Evolutionary conservation across 1,140 invertebrate species (phyloP), one percentile per base, ranked within the genome.

Genomic region (Drosophila santomea): DNA sequence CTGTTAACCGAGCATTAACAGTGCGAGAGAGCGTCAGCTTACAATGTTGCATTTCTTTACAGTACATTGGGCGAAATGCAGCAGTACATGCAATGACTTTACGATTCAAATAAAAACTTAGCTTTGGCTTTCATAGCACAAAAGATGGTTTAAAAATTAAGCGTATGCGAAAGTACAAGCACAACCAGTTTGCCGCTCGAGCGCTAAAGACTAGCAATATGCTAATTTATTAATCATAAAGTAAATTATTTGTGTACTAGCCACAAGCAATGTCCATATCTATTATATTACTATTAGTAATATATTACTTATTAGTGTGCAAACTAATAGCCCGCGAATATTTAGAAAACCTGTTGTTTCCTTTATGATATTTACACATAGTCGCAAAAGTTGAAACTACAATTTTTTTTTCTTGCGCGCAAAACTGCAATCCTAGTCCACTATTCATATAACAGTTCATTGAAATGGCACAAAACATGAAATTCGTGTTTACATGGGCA

Each of bases 401-500:
- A 32, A 8, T 8, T 32, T 25, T 47, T 14, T 2, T 2, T 7
- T 6, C 10, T 25, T 44, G 43, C 15, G 28, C 28, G 6, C 28
- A 32, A 8, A 20, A 8, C 12, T 3, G 14, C 23, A n/a, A 8
- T 14, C 12, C 11, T 5, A 14, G 36, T 38, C 48, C 28, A 35
- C 28, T 35, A n/a, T 51, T 17, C 28, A 35, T 8, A 51, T 51
- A 11, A 51, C 48, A 51, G 48, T 15, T 4, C 25, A 50, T 50
- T 8, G 10, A 45, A 11, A 45, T 10, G 20, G 44, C 17, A 23
- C 15, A 50, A 50, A 32, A 17, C 15, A 35, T 35, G 48, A 51
- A 51, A 51, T 51, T 51, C 28, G n/a, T 51, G 48, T 11, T 50
- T 50, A 47, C 11, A 47, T 6, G 11, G 12, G 20, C 45, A 47